phyloP scores from a whole-genome alignment of 2,888 invertebrate genomes.

The Parascotia fuliginaria region DNA sequence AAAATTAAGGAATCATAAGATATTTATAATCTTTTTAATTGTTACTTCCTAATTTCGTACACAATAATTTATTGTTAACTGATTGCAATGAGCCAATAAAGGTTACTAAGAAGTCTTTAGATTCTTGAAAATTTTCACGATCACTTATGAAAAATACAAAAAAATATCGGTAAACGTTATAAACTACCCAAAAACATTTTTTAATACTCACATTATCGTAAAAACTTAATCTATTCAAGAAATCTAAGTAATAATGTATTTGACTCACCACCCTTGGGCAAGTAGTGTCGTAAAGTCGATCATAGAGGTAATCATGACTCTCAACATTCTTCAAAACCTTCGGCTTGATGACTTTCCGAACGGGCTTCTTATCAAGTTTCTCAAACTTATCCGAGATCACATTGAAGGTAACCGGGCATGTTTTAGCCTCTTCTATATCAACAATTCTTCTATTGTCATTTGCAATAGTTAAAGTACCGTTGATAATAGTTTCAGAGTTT shows the following conservation, averaged over 20 bases:
- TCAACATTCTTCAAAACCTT: slow-evolving; percentile 75
- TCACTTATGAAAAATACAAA: too few relatives aligned
- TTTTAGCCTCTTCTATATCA: slow-evolving; percentile 50
- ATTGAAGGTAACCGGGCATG: slow-evolving; percentile 53
- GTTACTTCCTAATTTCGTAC: too few relatives aligned
- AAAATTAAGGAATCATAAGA: too few relatives aligned
- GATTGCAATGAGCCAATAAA: too few relatives aligned
- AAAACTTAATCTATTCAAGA: background rate
- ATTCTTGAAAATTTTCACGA: too few relatives aligned
- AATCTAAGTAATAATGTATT: background rate
- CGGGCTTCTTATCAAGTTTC: slow-evolving; percentile 47
- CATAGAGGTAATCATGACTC: slow-evolving; percentile 69
- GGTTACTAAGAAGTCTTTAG: too few relatives aligned
- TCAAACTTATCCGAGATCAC: slow-evolving; percentile 41
- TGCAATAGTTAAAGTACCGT: slow-evolving; percentile 47
- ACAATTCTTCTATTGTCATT: slow-evolving; percentile 43
- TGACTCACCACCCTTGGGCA: slow-evolving; percentile 75
- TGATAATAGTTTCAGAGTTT: slow-evolving; percentile 61
- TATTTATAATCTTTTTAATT: too few relatives aligned
- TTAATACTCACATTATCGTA: background rate
- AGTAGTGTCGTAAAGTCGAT: slow-evolving; percentile 68
- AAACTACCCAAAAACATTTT: too few relatives aligned
- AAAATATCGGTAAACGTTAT: too few relatives aligned
- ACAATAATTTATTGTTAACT: too few relatives aligned
- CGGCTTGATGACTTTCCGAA: slow-evolving; percentile 64